phyloP scores from a whole-genome alignment of 2,888 invertebrate species.

The Phyto melanocephala region DNA sequence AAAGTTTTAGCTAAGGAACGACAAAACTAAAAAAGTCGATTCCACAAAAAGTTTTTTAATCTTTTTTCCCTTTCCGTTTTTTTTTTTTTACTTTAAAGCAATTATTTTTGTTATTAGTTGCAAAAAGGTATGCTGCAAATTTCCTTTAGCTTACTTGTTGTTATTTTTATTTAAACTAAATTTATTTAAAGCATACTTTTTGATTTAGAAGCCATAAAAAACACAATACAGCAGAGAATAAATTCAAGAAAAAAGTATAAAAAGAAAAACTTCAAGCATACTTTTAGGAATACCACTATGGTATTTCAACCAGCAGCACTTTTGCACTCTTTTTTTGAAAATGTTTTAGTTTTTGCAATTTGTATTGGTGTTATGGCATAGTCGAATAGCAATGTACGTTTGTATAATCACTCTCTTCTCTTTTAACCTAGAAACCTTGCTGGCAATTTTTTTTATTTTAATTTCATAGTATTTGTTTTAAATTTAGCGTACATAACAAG shows the following conservation, averaged over 20 bases:
- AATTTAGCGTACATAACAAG: constrained; percentile 58
- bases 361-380: constrained; percentile 18
- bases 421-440: constrained; percentile 64
- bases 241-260: constrained; percentile 13
- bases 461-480: constrained; percentile 60
- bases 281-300: constrained; percentile 47
- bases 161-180: constrained; percentile 21
- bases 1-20: not conserved
- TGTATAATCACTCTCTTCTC: constrained; percentile 36
- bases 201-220: constrained; percentile 38
- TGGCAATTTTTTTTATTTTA: constrained; percentile 44
- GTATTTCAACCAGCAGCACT: constrained; percentile 7
- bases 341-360: not conserved
- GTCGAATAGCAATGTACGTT: not conserved
- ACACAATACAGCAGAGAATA: constrained; percentile 26
- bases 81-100: constrained; percentile 33
- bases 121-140: constrained; percentile 38
- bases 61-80: not conserved
- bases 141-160: not conserved
- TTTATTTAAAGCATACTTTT: constrained; percentile 54
- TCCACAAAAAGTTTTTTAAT: not conserved
- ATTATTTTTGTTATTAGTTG: constrained; percentile 47
- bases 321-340: not conserved
- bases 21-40: constrained; percentile 26
- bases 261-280: constrained; percentile 45